Percentiles rank a stretch among this genome's conserved stretches.
Evolutionary conservation across 2,888 invertebrate genomes (phyloP).

Genomic region (Hydrotaea diabolus): DNA sequence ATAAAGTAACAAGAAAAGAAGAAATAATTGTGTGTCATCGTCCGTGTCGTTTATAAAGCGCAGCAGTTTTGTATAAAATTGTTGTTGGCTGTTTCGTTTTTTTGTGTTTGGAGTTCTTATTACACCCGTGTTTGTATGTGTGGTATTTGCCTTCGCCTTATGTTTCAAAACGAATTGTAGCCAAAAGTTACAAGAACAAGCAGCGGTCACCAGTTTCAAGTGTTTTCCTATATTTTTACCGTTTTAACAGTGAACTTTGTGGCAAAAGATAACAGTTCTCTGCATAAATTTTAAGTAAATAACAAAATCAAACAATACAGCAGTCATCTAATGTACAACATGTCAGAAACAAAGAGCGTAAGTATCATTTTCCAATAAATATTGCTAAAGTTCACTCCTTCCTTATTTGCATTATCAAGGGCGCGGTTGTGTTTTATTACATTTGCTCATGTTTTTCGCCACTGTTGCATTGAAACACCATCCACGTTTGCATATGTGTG

Average conservation of each 20-base stretch:
- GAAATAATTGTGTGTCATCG: constrained; percentile 62
- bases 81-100: constrained; percentile 31
- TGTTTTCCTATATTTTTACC: too few species aligned
- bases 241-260: not conserved
- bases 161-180: constrained; percentile 8
- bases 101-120: constrained; percentile 51
- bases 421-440: constrained; percentile 62
- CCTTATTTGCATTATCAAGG: constrained; percentile 55
- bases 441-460: constrained; percentile 41
- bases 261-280: too few species aligned
- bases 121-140: constrained; percentile 15
- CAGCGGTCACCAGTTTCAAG: not conserved
- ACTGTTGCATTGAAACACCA: constrained; percentile 53
- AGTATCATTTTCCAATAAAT: constrained; percentile 68
- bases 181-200: constrained; percentile 37
- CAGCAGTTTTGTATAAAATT: constrained; percentile 1
- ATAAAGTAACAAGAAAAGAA: not conserved
- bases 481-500: not conserved
- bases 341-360: constrained; percentile 79
- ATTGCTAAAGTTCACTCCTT: constrained; percentile 3
- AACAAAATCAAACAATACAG: not conserved
- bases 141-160: constrained; percentile 36
- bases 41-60: not conserved
- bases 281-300: not conserved
- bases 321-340: constrained; percentile 64